These are phyloP conservation scores for Ascidia mentula DNA, from an alignment of 23 tunicate species.

Conservation along the genomic window DNA sequence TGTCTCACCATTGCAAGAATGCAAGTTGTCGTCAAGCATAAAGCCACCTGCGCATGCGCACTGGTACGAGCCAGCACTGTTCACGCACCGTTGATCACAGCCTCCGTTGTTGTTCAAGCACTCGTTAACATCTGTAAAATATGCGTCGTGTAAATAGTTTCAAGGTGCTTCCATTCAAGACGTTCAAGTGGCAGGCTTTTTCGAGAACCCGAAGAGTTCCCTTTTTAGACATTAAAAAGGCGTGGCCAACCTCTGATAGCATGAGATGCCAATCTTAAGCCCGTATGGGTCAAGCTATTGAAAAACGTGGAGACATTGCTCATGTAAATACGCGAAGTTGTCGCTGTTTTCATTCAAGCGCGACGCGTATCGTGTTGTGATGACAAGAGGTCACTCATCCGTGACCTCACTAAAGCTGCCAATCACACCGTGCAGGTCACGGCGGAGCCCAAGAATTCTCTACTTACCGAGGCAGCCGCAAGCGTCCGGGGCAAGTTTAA, in stretches of 20 bases:
- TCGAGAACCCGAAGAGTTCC: background rate
- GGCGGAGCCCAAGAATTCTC: background rate
- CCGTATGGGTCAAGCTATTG: too few relatives aligned
- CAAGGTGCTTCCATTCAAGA: background rate
- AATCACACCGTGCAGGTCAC: background rate
- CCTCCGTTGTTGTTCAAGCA: slow-evolving; percentile 88
- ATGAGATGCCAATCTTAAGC: too few relatives aligned
- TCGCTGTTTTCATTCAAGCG: too few relatives aligned
- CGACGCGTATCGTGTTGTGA: background rate
- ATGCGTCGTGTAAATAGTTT: background rate
- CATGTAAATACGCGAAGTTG: background rate
- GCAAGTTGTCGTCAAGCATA: slow-evolving; percentile 47
- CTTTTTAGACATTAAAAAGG: too few relatives aligned
- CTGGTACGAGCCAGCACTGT: slow-evolving; percentile 73
- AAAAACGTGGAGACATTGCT: too few relatives aligned
- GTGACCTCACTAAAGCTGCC: background rate
- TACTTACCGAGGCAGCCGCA: slow-evolving; percentile 76
- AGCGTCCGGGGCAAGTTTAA: slow-evolving; percentile 37
- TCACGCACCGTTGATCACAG: slow-evolving; percentile 86
- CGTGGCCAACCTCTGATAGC: too few relatives aligned
- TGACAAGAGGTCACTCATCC: background rate
- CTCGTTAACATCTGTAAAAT: slow-evolving; percentile 77
- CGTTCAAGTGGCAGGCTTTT: background rate
- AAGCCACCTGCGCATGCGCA: slow-evolving; percentile 94
- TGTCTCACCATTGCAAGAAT: slow-evolving; percentile 53